These are phyloP conservation scores for Chionoecetes opilio DNA, from an alignment of 1,140 invertebrate genomes.

Conservation along the genomic window DNA sequence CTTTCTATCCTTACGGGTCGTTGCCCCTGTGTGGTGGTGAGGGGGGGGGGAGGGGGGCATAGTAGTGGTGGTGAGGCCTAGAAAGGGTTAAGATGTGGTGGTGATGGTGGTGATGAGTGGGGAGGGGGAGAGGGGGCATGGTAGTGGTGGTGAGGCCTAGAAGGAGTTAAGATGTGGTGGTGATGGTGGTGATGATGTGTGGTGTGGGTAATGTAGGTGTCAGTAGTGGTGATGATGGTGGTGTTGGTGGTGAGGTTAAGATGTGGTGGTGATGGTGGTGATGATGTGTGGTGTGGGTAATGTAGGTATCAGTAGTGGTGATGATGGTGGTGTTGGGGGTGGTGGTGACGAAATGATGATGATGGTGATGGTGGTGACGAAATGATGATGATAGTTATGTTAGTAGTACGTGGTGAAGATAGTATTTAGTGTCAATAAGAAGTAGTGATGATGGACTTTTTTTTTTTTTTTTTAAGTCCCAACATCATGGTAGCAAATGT, in stretches of 20 bases:
- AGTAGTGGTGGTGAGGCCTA: too few relatives aligned
- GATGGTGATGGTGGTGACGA: not conserved
- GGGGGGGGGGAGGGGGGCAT: not conserved
- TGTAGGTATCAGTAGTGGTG: not conserved
- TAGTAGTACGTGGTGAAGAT: not conserved
- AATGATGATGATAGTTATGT: too few relatives aligned
- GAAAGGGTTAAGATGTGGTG: not conserved
- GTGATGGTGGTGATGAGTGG: not conserved
- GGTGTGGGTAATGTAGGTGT: too few relatives aligned
- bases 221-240: not conserved
- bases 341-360: not conserved
- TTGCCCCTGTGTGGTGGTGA: not conserved
- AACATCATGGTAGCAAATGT: too few relatives aligned
- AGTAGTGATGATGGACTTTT: too few relatives aligned
- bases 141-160: not conserved
- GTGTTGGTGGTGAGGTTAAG: not conserved
- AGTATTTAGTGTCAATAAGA: too few relatives aligned
- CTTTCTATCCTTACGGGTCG: slow-evolving; percentile 16
- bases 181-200: not conserved
- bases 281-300: not conserved
- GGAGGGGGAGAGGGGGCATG: too few relatives aligned
- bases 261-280: not conserved
- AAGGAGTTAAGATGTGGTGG: not conserved
- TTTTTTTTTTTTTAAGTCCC: too few relatives aligned
- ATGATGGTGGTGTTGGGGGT: not conserved